Conservation (phyloP, 2,797 vertebrate species). For the Poeciliopsis presidionis region DNA sequence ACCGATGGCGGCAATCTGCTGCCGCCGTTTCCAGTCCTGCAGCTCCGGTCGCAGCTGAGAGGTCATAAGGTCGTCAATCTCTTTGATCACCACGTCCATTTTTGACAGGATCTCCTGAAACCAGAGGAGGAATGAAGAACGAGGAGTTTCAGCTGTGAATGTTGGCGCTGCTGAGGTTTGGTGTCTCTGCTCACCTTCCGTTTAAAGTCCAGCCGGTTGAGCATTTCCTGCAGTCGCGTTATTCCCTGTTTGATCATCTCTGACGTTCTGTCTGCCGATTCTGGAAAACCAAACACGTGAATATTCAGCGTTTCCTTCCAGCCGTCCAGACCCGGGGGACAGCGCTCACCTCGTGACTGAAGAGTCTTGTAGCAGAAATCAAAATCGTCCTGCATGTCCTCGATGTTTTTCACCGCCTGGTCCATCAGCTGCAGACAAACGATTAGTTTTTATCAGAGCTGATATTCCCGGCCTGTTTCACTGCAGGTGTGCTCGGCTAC, state of each 20-base stretch:
- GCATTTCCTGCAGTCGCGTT: conserved; percentile 90
- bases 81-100: conserved; percentile 89
- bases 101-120: conserved; percentile 90
- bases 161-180: background rate
- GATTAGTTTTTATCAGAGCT: background rate
- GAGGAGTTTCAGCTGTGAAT: background rate
- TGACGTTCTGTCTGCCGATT: conserved; percentile 87
- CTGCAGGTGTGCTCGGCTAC: conserved; percentile 60
- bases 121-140: background rate
- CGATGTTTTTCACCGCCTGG: conserved; percentile 93
- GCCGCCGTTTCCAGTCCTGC: conserved; percentile 92
- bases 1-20: conserved; percentile 94
- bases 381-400: conserved; percentile 97
- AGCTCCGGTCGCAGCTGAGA: conserved; percentile 89
- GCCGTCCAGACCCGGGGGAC: background rate
- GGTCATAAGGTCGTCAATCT: conserved; percentile 87
- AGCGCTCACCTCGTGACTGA: conserved; percentile 87
- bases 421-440: conserved; percentile 86
- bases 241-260: conserved; percentile 90
- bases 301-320: background rate
- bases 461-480: too few relatives aligned
- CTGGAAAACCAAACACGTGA: conserved; percentile 65
- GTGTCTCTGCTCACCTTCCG: conserved; percentile 84
- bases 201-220: conserved; percentile 93
- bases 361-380: conserved; percentile 97